These are phyloP conservation scores for Brachionus koreanus DNA, from an alignment of 1,140 invertebrate species.

Conservation along the genomic window DNA sequence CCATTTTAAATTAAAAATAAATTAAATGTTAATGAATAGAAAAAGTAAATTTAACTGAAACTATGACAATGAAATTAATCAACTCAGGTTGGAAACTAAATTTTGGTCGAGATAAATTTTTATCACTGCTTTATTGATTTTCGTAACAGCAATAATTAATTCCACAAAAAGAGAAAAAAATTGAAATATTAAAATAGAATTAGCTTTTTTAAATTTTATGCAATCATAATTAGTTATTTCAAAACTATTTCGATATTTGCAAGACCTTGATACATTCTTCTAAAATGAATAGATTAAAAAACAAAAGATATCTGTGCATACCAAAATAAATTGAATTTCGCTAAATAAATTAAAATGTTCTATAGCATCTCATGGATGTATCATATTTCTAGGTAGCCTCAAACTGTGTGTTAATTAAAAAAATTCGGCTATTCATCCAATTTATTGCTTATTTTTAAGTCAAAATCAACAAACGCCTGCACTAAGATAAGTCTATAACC, in stretches of 20 bases:
- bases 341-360: neutral
- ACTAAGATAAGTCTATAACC: neutral
- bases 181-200: neutral
- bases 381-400: neutral
- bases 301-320: neutral
- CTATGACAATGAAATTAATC: neutral
- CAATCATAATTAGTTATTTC: neutral
- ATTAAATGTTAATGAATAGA: neutral
- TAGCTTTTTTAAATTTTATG: neutral
- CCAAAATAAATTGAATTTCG: neutral
- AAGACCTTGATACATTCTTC: neutral
- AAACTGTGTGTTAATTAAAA: neutral
- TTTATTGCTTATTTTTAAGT: neutral
- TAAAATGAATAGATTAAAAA: neutral
- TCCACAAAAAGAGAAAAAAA: neutral
- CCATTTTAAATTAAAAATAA: neutral
- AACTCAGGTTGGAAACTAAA: neutral
- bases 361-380: neutral
- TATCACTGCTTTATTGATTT: neutral
- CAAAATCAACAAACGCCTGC: neutral
- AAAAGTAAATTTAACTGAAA: neutral
- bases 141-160: neutral
- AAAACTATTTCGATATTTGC: neutral
- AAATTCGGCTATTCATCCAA: neutral
- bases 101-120: constrained; percentile 5